These are phyloP conservation scores for Hippopotamus amphibius DNA, from an alignment of 2,113 vertebrate species.

Conservation along the genomic window DNA sequence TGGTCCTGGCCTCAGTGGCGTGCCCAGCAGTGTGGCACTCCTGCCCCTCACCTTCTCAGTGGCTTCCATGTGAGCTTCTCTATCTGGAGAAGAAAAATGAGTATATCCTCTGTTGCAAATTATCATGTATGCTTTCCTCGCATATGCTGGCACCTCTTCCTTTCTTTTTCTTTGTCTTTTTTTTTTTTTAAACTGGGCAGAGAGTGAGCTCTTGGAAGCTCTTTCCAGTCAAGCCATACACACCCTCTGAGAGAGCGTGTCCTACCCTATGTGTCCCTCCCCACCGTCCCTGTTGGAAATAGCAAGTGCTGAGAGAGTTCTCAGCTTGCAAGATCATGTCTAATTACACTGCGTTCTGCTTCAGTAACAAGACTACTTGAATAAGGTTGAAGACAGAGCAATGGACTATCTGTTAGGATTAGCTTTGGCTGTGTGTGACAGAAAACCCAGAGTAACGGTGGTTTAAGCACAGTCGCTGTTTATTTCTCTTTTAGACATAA, in stretches of 20 bases:
- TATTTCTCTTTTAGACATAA: background rate
- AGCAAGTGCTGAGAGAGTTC: background rate
- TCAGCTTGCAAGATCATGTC: background rate
- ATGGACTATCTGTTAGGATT: background rate
- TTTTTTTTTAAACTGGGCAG: background rate
- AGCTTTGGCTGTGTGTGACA: background rate
- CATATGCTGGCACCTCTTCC: background rate
- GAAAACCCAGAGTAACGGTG: background rate
- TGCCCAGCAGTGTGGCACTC: rapidly evolving
- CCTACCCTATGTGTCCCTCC: background rate
- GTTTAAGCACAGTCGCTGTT: background rate
- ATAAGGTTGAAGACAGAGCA: background rate
- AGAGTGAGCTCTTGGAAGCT: background rate
- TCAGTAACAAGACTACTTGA: background rate
- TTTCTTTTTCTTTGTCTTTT: background rate
- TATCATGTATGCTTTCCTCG: background rate
- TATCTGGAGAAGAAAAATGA: background rate
- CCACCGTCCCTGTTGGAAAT: background rate
- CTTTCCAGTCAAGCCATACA: background rate
- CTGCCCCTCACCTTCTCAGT: background rate
- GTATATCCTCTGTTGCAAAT: background rate
- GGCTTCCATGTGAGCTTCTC: background rate
- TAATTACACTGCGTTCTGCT: background rate
- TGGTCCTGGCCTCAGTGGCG: background rate
- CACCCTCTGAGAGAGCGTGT: background rate